Conservation (phyloP, 2,888 invertebrate species). For the Torymus texanus region DNA sequence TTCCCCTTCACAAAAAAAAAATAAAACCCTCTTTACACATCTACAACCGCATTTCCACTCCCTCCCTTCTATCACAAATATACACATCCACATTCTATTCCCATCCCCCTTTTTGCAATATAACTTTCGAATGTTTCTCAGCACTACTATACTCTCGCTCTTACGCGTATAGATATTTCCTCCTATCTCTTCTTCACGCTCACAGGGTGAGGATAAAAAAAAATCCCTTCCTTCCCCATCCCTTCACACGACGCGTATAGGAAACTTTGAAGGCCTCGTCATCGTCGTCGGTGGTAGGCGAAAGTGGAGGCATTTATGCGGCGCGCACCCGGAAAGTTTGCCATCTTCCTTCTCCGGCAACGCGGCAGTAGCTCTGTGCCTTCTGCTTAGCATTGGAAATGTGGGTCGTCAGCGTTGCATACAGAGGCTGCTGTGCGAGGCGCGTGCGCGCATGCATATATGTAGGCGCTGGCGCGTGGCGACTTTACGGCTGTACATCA, state of each 20-base stretch:
- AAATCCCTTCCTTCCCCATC: neutral
- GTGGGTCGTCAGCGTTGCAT: conserved; percentile 25
- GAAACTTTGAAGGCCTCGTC: conserved; percentile 32
- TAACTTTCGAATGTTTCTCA: conserved; percentile 4
- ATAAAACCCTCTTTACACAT: neutral
- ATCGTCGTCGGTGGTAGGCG: neutral
- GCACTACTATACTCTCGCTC: neutral
- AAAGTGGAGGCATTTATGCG: conserved; percentile 37
- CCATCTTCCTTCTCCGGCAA: conserved; percentile 25
- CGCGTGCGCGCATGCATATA: conserved; percentile 1
- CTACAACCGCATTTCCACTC: neutral
- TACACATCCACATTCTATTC: neutral
- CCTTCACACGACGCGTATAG: neutral
- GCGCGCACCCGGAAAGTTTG: conserved; percentile 33
- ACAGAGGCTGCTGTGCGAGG: neutral
- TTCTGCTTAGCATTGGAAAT: conserved; percentile 51
- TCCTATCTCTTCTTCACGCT: neutral
- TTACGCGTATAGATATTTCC: conserved; percentile 1
- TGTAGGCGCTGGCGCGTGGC: conserved; percentile 12
- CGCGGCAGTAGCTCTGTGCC: neutral
- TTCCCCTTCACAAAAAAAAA: neutral
- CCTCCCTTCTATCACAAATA: conserved; percentile 9
- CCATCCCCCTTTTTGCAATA: neutral
- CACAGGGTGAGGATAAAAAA: neutral
- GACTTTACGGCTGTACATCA: conserved; percentile 39